Percentiles rank a stretch among this genome's conserved stretches.
These are phyloP conservation scores for Pampus argenteus DNA, from an alignment of 2,797 vertebrate species.

Conservation along the genomic window DNA sequence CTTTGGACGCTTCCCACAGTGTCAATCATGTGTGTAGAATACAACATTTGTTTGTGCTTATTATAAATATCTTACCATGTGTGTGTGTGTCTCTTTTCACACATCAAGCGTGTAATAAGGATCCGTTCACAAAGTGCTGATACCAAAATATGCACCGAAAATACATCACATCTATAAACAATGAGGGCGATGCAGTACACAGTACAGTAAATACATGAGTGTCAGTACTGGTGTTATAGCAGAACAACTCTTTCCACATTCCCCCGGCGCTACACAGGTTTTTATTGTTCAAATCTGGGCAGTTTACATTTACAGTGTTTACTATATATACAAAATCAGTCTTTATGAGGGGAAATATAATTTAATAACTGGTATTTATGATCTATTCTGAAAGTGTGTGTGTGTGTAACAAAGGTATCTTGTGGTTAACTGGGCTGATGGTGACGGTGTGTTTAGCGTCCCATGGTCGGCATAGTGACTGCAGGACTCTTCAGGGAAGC, in stretches of 20 bases:
- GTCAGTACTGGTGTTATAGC: conserved; percentile 34
- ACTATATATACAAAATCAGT: conserved; percentile 29
- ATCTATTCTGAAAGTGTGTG: conserved; percentile 31
- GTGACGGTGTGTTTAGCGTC: conserved; percentile 82
- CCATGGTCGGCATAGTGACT: conserved; percentile 98
- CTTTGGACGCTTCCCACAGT: conserved; percentile 36
- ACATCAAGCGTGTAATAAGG: conserved; percentile 6
- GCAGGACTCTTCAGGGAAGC: conserved; percentile 91
- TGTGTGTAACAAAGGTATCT: conserved; percentile 6
- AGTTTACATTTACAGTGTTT: conserved; percentile 29
- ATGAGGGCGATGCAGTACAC: no score
- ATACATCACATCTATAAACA: no score
- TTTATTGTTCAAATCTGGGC: conserved; percentile 21
- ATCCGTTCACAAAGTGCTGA: neutral
- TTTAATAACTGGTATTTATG: conserved; percentile 2
- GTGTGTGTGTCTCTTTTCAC: conserved; percentile 1
- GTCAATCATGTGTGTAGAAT: conserved; percentile 37
- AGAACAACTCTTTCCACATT: conserved; percentile 11
- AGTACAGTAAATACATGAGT: neutral
- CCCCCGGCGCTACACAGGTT: conserved; percentile 20
- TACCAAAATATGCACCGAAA: no score
- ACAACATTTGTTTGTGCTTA: conserved; percentile 37
- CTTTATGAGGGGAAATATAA: conserved; percentile 2
- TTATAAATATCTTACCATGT: conserved; percentile 40
- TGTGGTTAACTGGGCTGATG: conserved; percentile 8